Evolutionary conservation across 2,888 invertebrate species (phyloP), one percentile per base, ranked within the genome.

Genomic region (Idaea biselata): DNA sequence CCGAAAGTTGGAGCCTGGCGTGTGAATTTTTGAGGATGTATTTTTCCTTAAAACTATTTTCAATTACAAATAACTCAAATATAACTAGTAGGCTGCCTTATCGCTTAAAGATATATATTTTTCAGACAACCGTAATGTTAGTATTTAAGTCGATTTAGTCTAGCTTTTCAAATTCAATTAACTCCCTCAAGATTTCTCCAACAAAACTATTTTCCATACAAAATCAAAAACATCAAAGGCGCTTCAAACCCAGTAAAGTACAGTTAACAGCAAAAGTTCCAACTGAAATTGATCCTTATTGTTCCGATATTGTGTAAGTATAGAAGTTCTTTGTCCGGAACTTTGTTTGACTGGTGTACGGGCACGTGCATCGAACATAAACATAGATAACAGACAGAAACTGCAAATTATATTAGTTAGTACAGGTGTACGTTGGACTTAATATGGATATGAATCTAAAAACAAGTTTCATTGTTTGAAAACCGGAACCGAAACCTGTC

Each of bases 361-460:
- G 63, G 76, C 79, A 78, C 81, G 80, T 82, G 77, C 78, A 68
- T 70, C 56, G 74, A 74, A 78, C 75, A 75, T 74, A 79, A 81
- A 81, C 76, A 78, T 67, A 78, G 78, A 78, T 81, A 81, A 70
- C 77, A 73, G 68, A 68, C 70, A 68, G 70, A 73, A 72, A 72
- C 75, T 71, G 64, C 57, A 76, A 75, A 81, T 25, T 82, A 81
- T 79, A 81, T 81, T 77, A 78, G 70, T 66, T 64, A 64, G 65
- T 63, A 69, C 62, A 64, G 62, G 32, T 63, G 61, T 59, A 25
- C 25, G 55, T 17, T 17, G 18, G 60, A 66, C 64, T 18, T 60
- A 59, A 16, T 65, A 62, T 70, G 68, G 73, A 74, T 59, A 63
- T 55, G 33, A 53, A n/a, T n/a, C n/a, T n/a, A n/a, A n/a, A n/a